A percentile compares a stretch with the other conserved stretches of the same genome.
These are phyloP conservation scores for Pavo muticus DNA, from an alignment of 2,113 vertebrate species.

Conservation along the genomic window DNA sequence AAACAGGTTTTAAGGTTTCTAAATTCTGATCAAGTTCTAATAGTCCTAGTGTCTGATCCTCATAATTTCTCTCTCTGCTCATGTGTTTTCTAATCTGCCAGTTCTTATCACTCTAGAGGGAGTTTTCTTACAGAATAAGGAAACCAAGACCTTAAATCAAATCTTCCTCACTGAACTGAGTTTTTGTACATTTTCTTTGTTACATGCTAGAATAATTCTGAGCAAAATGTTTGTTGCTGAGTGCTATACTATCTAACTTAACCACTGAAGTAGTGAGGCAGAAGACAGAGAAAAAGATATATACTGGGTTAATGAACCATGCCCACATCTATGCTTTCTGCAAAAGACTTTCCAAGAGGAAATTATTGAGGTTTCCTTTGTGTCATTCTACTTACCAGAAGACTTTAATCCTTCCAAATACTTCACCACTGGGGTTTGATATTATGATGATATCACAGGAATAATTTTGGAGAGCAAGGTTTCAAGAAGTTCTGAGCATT, in stretches of 20 bases:
- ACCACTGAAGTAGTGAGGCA: conserved; percentile 7
- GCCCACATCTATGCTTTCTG: background rate
- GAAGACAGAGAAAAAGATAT: conserved; percentile 3
- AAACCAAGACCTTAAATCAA: conserved; percentile 39
- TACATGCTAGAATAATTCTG: background rate
- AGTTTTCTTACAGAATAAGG: background rate
- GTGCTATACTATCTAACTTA: conserved; percentile 1
- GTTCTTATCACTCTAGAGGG: background rate
- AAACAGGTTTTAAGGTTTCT: background rate
- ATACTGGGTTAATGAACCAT: background rate
- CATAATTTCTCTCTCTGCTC: background rate
- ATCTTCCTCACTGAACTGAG: background rate
- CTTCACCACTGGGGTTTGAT: background rate
- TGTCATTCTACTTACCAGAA: background rate
- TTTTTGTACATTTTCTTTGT: background rate
- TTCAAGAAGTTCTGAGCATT: background rate
- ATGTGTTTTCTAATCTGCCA: background rate
- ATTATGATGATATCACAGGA: background rate
- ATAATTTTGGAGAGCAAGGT: background rate
- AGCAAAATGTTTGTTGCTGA: conserved; percentile 30
- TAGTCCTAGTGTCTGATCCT: background rate
- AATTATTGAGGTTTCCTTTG: conserved; percentile 2
- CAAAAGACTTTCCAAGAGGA: background rate
- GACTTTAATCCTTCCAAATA: background rate
- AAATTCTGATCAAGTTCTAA: background rate